phyloP scores from a whole-genome alignment of 1,140 invertebrate species.

The Batillaria attramentaria region DNA sequence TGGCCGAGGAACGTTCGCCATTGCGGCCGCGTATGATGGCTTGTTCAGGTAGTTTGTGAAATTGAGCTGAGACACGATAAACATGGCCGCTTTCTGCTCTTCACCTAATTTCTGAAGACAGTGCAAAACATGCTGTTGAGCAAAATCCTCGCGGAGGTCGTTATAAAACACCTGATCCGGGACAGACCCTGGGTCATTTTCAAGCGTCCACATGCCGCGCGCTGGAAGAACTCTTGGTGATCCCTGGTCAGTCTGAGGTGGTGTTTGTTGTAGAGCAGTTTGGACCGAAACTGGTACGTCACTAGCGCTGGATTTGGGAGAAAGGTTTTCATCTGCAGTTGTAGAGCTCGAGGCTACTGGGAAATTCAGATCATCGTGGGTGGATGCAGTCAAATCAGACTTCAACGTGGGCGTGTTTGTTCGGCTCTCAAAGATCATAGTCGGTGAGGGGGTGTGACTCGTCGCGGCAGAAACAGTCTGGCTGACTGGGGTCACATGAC shows the following conservation, averaged over 20 bases:
- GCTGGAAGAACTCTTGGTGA: too few species aligned
- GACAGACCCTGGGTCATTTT: neutral
- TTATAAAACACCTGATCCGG: neutral
- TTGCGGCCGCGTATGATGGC: neutral
- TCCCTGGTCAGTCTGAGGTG: too few species aligned
- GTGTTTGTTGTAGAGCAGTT: too few species aligned
- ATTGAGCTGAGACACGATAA: conserved; percentile 9
- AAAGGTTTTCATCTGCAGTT: neutral
- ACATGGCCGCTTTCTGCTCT: neutral
- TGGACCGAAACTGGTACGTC: too few species aligned
- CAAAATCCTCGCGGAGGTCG: neutral
- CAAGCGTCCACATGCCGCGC: neutral
- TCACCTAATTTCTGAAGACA: neutral
- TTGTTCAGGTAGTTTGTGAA: conserved; percentile 9
- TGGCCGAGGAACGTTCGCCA: neutral
- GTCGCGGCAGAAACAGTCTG: too few species aligned
- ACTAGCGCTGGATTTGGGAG: neutral
- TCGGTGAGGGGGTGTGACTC: too few species aligned
- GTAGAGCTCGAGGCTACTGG: too few species aligned
- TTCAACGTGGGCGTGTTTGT: too few species aligned
- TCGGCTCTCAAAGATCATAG: too few species aligned
- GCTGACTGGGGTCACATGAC: neutral
- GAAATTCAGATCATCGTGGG: too few species aligned
- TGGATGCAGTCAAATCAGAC: too few species aligned
- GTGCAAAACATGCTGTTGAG: neutral